Base-by-base conservation (phyloP, 2,113 vertebrate genomes). In the Oncorhynchus kisutch region DNA sequence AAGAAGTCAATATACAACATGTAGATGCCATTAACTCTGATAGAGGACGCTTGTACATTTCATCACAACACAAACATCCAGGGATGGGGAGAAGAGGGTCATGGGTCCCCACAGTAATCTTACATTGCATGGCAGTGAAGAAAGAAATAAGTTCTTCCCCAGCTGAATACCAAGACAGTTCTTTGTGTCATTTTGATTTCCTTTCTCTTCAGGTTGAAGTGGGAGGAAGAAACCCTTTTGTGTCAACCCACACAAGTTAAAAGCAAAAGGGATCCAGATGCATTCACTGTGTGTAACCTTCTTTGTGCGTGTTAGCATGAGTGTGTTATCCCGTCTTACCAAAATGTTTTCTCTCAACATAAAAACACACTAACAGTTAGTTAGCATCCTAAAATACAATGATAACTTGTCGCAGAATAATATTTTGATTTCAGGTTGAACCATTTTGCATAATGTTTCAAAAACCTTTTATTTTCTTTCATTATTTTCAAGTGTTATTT, bases 171-270 rank as follows among this genome's bases (percentile, higher is more conserved):
- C 67, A 79, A 83, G 87, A 87, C 67, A 62, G 83, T 77, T 90
- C 86, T 90, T 91, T 92, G 86, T 89, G 90, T 80, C 82, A 81
- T 90, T 90, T 90, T 91, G 87, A 91, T 93, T 91, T 90, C 81
- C 80, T 84, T 81, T 84, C 85, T 89, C 77, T 88, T 80, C 81
- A 78, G 79, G 79, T 85, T 88, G 86, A 88, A 85, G 90, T 83
- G 87, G 86, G 91, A 88, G 80, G 79, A 87, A 90, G 71, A 87
- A 90, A 89, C 85, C 86, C 86, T 86, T 92, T 93, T 92, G 86
- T 91, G 91, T 87, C 88, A 89, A 88, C 86, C 89, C 90, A 88
- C 83, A 82, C 68, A 77, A 89, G 88, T 91, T 91, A 90, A 91
- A 92, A 93, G 91, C 89, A 81, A 84, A 85, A 84, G 88, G 81